Percentiles rank a stretch among this genome's conserved stretches.
Conservation (phyloP, 2,888 invertebrate species). For the Leptinotarsa tumamoca region DNA sequence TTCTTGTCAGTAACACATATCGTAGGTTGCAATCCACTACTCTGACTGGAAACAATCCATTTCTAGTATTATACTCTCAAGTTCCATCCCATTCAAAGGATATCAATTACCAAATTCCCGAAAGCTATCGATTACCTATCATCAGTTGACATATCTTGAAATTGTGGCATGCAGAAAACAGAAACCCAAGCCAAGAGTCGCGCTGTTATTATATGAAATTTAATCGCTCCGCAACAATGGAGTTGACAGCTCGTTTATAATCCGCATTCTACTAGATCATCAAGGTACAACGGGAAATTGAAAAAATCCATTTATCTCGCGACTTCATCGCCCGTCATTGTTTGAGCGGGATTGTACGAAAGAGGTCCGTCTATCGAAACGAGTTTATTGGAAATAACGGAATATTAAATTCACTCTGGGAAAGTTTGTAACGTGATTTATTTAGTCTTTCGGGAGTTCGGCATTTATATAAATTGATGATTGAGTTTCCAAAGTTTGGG, state of each 20-base stretch:
- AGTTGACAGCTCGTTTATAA: neutral
- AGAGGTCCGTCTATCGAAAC: neutral
- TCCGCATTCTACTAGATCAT: neutral
- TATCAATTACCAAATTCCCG: neutral
- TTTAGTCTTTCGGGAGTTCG: neutral
- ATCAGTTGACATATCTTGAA: neutral
- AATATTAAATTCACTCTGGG: neutral
- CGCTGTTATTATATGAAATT: neutral
- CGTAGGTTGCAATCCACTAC: no score
- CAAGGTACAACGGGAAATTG: neutral
- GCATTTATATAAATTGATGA: conserved; percentile 1
- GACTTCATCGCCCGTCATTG: neutral
- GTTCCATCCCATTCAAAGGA: neutral
- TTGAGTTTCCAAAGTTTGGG: neutral
- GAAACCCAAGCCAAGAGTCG: neutral
- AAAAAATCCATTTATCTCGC: conserved; percentile 6
- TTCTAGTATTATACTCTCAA: neutral
- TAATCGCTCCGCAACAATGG: neutral
- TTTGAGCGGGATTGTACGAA: neutral
- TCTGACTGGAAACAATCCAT: no score
- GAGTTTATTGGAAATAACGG: neutral
- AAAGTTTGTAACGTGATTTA: neutral
- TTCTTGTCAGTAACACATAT: no score
- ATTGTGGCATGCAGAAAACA: neutral
- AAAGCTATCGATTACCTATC: conserved; percentile 3